Conservation (phyloP, 2,113 vertebrate species). For the Ia io region DNA sequence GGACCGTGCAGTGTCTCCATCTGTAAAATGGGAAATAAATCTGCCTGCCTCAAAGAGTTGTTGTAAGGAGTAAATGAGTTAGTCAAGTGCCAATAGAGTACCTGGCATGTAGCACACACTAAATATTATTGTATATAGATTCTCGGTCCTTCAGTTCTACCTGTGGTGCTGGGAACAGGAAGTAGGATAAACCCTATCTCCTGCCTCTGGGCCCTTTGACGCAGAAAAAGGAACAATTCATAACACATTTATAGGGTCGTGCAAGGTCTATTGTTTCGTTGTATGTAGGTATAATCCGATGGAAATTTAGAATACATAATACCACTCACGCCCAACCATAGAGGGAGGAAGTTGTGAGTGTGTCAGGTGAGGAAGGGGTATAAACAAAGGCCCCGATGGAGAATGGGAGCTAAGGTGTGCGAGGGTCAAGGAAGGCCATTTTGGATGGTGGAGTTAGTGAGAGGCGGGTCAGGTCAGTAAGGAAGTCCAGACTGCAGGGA, state of each 20-base stretch:
- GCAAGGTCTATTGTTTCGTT: neutral
- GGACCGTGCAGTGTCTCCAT: neutral
- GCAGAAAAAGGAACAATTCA: neutral
- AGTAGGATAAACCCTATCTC: neutral
- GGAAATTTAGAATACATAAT: neutral
- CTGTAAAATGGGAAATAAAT: neutral
- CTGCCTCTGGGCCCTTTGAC: neutral
- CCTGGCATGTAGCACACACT: neutral
- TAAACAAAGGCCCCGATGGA: neutral
- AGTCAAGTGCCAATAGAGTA: neutral
- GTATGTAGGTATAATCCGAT: neutral
- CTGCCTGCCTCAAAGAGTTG: neutral
- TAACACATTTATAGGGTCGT: neutral
- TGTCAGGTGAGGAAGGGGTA: neutral
- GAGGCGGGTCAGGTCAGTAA: neutral
- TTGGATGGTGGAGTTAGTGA: neutral
- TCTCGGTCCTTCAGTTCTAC: neutral
- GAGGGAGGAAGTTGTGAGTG: neutral
- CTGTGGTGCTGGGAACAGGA: neutral
- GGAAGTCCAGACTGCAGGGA: no score
- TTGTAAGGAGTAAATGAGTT: neutral
- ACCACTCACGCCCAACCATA: neutral
- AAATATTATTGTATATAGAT: neutral
- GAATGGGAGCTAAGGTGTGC: rapidly evolving
- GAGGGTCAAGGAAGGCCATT: neutral